Evolutionary conservation across 2,113 vertebrate genomes (phyloP).

Genomic region (Electrona antarctica): DNA sequence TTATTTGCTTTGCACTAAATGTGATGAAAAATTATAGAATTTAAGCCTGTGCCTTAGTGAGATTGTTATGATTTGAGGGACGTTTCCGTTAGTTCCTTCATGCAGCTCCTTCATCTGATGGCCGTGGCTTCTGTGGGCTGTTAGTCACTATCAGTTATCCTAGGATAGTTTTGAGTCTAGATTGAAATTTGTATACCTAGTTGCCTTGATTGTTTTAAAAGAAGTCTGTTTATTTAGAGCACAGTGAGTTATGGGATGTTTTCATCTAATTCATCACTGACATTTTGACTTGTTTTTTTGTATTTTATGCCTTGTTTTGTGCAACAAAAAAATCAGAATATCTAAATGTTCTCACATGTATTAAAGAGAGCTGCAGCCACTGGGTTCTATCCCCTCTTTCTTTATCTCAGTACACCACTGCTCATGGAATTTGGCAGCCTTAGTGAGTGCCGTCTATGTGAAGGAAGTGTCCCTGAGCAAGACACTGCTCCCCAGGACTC

Average conservation of each 20-base stretch:
- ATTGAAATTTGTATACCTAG: constrained; percentile 13
- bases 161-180: constrained; percentile 28
- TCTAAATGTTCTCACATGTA: constrained; percentile 14
- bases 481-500: no score
- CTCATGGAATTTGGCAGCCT: no score
- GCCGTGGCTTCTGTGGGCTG: not conserved
- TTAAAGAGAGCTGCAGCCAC: constrained; percentile 48
- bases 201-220: constrained; percentile 21
- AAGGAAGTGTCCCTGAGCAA: no score
- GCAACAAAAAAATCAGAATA: constrained; percentile 15
- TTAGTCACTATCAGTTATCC: constrained; percentile 6
- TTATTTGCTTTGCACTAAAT: constrained; percentile 31
- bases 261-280: constrained; percentile 12
- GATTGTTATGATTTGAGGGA: not conserved
- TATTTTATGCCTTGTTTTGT: constrained; percentile 42
- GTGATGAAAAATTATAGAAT: not conserved
- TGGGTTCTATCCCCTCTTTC: constrained; percentile 22
- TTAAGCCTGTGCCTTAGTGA: constrained; percentile 4
- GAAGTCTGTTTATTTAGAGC: constrained; percentile 6
- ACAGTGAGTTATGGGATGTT: constrained; percentile 14
- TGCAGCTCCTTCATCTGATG: constrained; percentile 21
- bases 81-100: not conserved
- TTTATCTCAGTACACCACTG: not conserved
- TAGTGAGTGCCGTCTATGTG: no score
- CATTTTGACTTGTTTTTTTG: constrained; percentile 13